Conservation (phyloP, 2,888 invertebrate species). For the Catocala fraxini region DNA sequence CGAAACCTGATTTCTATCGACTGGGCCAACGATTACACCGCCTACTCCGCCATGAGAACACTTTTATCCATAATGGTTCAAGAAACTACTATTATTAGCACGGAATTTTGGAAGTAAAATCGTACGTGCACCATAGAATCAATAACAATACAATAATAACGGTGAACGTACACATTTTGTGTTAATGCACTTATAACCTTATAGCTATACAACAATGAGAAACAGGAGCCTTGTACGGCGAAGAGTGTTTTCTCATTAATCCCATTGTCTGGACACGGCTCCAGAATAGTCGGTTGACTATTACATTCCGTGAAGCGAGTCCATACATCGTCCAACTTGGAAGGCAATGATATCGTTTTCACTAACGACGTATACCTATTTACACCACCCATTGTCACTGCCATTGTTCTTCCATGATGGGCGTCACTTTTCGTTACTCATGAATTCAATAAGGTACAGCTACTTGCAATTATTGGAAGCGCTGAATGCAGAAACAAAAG, state of each 20-base stretch:
- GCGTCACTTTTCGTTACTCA: slow-evolving; percentile 65
- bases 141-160: slow-evolving; percentile 19
- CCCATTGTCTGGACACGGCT: slow-evolving; percentile 51
- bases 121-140: slow-evolving; percentile 24
- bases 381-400: slow-evolving; percentile 69
- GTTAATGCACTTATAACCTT: slow-evolving; percentile 27
- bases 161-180: slow-evolving; percentile 23
- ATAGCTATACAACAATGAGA: slow-evolving; percentile 49
- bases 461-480: slow-evolving; percentile 38
- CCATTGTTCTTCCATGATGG: slow-evolving; percentile 67
- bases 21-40: slow-evolving; percentile 74
- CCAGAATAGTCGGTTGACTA: slow-evolving; percentile 45
- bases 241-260: slow-evolving; percentile 49
- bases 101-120: slow-evolving; percentile 35
- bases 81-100: slow-evolving; percentile 50
- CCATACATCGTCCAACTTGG: slow-evolving; percentile 56
- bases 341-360: slow-evolving; percentile 68
- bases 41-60: slow-evolving; percentile 61
- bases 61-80: slow-evolving; percentile 52
- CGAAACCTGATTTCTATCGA: slow-evolving; percentile 87
- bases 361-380: slow-evolving; percentile 58
- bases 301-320: slow-evolving; percentile 62
- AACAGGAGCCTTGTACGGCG: slow-evolving; percentile 48
- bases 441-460: slow-evolving; percentile 44
- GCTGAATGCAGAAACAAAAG: slow-evolving; percentile 26